These are phyloP conservation scores for Emmelina monodactyla DNA, from an alignment of 2,888 invertebrate genomes.

Conservation along the genomic window DNA sequence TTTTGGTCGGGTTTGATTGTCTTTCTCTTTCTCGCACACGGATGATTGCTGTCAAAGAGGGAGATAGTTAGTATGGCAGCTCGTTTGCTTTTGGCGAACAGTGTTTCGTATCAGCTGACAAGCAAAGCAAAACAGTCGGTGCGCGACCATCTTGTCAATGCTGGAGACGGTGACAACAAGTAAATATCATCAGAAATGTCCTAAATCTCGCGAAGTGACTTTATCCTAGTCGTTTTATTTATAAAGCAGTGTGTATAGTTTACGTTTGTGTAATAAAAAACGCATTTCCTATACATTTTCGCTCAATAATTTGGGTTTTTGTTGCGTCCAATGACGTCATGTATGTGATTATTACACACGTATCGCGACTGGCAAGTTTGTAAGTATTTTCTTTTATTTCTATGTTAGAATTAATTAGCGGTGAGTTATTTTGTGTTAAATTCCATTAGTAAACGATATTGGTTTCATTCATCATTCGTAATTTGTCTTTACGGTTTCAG, in stretches of 20 bases:
- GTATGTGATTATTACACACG: conserved; percentile 63
- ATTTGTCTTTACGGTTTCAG: conserved; percentile 24
- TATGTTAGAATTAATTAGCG: conserved; percentile 43
- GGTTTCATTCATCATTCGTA: conserved; percentile 56
- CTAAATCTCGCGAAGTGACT: conserved; percentile 57
- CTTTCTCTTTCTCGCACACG: neutral
- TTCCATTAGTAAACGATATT: conserved; percentile 26
- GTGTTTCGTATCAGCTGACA: conserved; percentile 66
- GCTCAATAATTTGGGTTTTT: conserved; percentile 60
- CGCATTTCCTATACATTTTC: conserved; percentile 50
- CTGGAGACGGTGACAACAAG: conserved; percentile 62
- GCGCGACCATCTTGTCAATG: conserved; percentile 69
- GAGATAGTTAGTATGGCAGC: neutral
- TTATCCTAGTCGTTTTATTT: conserved; percentile 46
- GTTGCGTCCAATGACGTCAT: conserved; percentile 68
- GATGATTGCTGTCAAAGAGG: neutral
- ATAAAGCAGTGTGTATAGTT: conserved; percentile 51
- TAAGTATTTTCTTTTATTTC: conserved; percentile 63
- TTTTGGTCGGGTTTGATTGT: neutral
- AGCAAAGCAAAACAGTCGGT: conserved; percentile 69
- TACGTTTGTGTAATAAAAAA: conserved; percentile 45
- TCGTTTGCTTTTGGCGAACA: conserved; percentile 21
- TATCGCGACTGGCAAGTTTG: conserved; percentile 60
- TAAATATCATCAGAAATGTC: conserved; percentile 61
- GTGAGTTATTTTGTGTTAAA: conserved; percentile 26